Percentiles rank a stretch among this genome's conserved stretches.
Evolutionary conservation across 2,797 vertebrate genomes (phyloP).

Genomic region (Phataginus tetradactyla): DNA sequence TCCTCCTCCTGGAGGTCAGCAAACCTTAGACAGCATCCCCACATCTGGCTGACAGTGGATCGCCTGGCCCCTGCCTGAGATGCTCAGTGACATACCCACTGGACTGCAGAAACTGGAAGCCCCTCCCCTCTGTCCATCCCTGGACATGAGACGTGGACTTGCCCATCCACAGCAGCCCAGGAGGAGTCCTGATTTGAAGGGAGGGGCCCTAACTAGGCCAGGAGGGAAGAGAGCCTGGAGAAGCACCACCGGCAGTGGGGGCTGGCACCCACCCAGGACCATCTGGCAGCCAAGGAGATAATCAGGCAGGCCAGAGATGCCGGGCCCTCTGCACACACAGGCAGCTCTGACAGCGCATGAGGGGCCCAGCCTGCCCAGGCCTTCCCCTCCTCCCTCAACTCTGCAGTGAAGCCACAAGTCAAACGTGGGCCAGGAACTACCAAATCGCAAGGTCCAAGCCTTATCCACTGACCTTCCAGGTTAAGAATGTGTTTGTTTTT

Average conservation of each 20-base stretch:
- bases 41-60: neutral
- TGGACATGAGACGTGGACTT: neutral
- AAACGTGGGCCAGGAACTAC: neutral
- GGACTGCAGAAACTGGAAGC: neutral
- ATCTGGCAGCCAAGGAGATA: neutral
- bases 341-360: neutral
- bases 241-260: fast-evolving
- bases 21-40: neutral
- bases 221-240: neutral
- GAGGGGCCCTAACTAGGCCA: neutral
- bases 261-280: neutral
- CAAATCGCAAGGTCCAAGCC: neutral
- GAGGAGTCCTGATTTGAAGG: too few species aligned
- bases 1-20: neutral
- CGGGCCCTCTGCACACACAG: neutral
- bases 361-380: neutral
- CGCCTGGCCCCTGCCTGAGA: neutral
- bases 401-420: neutral
- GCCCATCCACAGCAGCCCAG: fast-evolving
- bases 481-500: neutral
- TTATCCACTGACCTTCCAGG: neutral
- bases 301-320: neutral
- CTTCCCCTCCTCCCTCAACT: neutral
- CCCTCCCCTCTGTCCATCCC: neutral
- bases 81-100: neutral